These are phyloP conservation scores for Phaenicophaeus curvirostris DNA, from an alignment of 2,797 vertebrate genomes.

Conservation along the genomic window DNA sequence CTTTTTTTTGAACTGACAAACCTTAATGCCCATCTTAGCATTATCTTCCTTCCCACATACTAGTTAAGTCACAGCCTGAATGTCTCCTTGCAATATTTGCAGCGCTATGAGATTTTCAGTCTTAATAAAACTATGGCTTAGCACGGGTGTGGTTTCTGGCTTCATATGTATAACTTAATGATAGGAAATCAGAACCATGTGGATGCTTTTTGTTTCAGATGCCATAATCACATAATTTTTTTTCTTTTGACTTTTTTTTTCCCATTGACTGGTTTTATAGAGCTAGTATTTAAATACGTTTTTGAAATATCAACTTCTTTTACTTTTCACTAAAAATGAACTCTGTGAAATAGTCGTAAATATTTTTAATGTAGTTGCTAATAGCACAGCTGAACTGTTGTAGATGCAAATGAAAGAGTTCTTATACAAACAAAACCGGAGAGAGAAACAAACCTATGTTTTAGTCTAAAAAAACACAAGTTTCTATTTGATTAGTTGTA, in stretches of 20 bases:
- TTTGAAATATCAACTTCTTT: not conserved
- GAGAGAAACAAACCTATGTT: not conserved
- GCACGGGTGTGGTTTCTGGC: not conserved
- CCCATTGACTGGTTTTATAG: not conserved
- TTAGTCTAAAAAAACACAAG: not conserved
- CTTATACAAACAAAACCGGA: not conserved
- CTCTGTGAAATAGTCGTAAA: not conserved
- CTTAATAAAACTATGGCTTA: not conserved
- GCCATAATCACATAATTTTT: not conserved
- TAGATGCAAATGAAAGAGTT: not conserved
- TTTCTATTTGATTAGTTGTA: not conserved
- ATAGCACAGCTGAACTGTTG: not conserved
- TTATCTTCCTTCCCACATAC: not conserved
- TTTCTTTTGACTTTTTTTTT: not conserved
- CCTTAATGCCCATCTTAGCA: accelerated
- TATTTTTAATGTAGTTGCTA: not conserved
- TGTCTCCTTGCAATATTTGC: not conserved
- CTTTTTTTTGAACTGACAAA: too few relatives aligned
- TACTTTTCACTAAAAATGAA: not conserved
- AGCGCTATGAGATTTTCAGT: not conserved
- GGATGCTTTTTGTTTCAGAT: not conserved
- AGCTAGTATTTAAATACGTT: not conserved
- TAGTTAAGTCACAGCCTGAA: not conserved
- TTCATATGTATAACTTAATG: not conserved
- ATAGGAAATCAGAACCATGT: not conserved